Conservation (phyloP, 2,888 invertebrate species). For the Phaonia tiefii region DNA sequence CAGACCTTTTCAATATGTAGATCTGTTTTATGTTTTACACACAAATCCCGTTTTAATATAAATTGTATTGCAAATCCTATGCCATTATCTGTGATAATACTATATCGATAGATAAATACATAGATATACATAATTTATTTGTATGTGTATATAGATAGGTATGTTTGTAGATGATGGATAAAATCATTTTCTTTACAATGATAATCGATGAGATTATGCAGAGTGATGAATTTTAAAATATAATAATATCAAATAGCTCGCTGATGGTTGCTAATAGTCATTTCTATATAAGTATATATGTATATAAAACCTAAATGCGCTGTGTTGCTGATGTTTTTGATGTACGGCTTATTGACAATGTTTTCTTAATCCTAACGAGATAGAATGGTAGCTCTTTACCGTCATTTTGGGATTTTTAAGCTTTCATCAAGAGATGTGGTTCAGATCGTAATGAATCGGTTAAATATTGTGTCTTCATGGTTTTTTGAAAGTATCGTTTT, state of each 20-base stretch:
- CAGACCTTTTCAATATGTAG: no score
- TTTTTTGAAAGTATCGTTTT: constrained; percentile 80
- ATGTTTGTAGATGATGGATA: not conserved
- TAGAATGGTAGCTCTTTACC: not conserved
- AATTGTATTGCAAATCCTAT: no score
- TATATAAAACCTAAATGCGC: constrained; percentile 29
- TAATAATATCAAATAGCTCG: constrained; percentile 27
- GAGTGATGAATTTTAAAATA: not conserved
- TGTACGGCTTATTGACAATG: not conserved
- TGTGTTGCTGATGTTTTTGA: not conserved
- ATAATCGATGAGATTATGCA: constrained; percentile 28
- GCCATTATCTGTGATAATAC: no score
- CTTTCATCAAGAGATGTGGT: constrained; percentile 79
- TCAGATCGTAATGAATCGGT: constrained; percentile 80
- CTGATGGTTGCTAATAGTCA: not conserved
- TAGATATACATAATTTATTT: not conserved
- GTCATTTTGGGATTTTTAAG: constrained; percentile 68
- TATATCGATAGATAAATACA: no score
- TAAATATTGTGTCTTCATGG: constrained; percentile 80
- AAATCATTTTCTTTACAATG: not conserved
- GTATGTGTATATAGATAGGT: not conserved
- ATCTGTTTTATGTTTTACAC: no score
- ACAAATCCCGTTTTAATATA: no score
- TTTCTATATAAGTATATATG: not conserved
- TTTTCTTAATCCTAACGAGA: constrained; percentile 12